Percentiles rank a stretch among this genome's conserved stretches.
Evolutionary conservation across 2,113 vertebrate species (phyloP).

Genomic region (Prunella fulvescens): DNA sequence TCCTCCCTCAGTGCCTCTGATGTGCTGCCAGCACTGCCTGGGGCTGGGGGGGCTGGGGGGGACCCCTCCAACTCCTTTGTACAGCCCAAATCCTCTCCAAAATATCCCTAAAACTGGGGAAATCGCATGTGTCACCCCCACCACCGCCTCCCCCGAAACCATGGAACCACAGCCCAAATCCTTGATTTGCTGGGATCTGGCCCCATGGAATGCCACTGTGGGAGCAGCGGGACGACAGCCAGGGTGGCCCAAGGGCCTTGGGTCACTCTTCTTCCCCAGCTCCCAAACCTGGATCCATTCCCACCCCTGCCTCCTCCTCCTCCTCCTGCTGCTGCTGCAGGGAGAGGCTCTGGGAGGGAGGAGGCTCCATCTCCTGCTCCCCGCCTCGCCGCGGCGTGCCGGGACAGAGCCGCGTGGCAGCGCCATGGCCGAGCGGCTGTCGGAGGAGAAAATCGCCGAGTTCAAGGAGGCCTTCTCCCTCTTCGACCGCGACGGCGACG

Average conservation of each 20-base stretch:
- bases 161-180: background rate
- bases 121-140: accelerated
- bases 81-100: background rate
- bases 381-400: background rate
- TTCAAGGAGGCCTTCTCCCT: conserved; percentile 88
- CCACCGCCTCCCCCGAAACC: background rate
- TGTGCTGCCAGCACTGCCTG: background rate
- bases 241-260: accelerated
- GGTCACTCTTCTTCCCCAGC: background rate
- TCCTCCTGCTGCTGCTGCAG: background rate
- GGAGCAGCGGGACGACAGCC: background rate
- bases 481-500: conserved; percentile 86
- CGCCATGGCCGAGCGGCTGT: conserved; percentile 40
- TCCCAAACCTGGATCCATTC: accelerated
- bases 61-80: background rate
- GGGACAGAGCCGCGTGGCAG: background rate
- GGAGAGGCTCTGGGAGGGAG: background rate
- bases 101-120: background rate
- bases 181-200: accelerated
- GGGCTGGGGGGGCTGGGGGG: background rate
- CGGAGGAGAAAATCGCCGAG: conserved; percentile 61
- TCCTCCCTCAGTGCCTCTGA: background rate
- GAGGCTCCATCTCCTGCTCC: background rate
- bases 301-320: background rate
- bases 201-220: accelerated